Percentiles rank a stretch among this genome's conserved stretches.
Evolutionary conservation across 2,888 invertebrate genomes (phyloP).

Genomic region (Lycophotia porphyrea): DNA sequence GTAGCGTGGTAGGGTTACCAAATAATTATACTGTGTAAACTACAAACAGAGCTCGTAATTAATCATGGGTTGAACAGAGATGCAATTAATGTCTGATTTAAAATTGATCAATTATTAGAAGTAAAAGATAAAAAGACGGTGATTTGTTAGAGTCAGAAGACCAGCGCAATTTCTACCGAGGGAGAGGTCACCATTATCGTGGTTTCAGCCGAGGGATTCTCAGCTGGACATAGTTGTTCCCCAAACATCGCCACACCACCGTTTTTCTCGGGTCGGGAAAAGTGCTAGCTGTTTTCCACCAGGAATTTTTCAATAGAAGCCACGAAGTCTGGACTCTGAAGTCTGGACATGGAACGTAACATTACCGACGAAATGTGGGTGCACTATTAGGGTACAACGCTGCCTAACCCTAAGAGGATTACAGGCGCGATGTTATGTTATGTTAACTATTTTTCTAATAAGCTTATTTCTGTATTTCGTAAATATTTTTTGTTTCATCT

Average conservation of each 20-base stretch:
- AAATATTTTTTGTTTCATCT: not conserved
- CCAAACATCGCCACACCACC: not conserved
- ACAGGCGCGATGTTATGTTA: no score
- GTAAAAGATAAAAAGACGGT: not conserved
- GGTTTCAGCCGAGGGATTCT: not conserved
- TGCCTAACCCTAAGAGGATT: no score
- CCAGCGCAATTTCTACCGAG: not conserved
- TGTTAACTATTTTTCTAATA: not conserved
- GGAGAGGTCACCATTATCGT: not conserved
- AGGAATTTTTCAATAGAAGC: no score
- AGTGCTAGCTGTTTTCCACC: no score
- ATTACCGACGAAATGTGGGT: no score
- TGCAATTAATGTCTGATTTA: constrained; percentile 9
- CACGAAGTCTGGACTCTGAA: no score
- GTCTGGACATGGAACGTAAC: no score
- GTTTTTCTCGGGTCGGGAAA: no score
- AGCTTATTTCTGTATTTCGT: not conserved
- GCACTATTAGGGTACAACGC: no score
- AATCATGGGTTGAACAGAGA: constrained; percentile 35
- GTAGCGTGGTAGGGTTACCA: constrained; percentile 29
- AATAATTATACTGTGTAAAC: constrained; percentile 3
- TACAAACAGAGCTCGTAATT: constrained; percentile 13
- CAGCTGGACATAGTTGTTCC: not conserved
- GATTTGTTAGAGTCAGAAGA: not conserved
- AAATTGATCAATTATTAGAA: constrained; percentile 6